Base-by-base conservation (phyloP, 1,140 invertebrate genomes). In the Reticulitermes speratus region DNA sequence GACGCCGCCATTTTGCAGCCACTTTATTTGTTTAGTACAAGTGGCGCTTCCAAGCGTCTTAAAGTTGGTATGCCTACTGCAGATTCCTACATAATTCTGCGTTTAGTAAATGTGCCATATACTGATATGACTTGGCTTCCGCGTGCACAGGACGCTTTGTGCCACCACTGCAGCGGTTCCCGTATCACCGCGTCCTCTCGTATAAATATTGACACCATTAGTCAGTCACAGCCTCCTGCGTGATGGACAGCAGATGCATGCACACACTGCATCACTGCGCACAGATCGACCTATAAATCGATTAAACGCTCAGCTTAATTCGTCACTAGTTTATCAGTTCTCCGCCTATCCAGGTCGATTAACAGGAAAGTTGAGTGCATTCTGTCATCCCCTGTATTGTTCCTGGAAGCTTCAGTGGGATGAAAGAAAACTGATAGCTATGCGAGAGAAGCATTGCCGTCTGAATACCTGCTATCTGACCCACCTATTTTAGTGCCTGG, bases 201-300 rank as follows among this genome's bases (percentile, higher is more conserved):
- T 75, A 75, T 75, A 75, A 75, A 75, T 75, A 75, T 75, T 75
- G 65, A 75, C 65, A 30, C 65, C 8, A 75, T 75, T 75, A 75
- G 65, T 75, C 65, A 75, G 65, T 75, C 65, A 75, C n/a, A 30
- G n/a, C 65, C 7, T n/a, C 7, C 25, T 11, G 65, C 65, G 65
- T 75, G 65, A 75, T 75, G 65, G 65, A 75, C 65, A 75, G 65
- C 65, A 75, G 65, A 75, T 75, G 65, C 19, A 55, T 21, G 52
- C n/a, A 75, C 65, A 75, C 65, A 30, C 65, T 8, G 65, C 65
- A 75, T 75, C 65, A 30, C 65, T 30, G 65, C n/a, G 25, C 25
- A 75, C 25, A 25, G n/a, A 55, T 55, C 65, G 65, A 30, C 65
- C 65, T 75, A 75, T 30, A 75, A 30, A 75, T 75, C 65, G 65